phyloP scores from a whole-genome alignment of 2,888 invertebrate species.

The Dioctria linearis region DNA sequence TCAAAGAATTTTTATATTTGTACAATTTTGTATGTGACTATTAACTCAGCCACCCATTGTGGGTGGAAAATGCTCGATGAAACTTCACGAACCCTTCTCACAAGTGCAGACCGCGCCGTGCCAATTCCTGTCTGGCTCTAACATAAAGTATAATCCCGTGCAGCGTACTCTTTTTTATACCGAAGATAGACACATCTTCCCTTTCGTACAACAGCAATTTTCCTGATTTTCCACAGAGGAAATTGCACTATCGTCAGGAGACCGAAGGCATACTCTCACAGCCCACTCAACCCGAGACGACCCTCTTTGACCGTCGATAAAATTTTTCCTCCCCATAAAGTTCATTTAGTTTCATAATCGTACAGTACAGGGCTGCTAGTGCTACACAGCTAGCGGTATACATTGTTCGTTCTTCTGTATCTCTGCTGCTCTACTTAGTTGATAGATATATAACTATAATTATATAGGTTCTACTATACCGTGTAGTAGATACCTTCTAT shows the following conservation, averaged over 20 bases:
- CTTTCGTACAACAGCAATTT: constrained; percentile 24
- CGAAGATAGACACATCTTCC: neutral
- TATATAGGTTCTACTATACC: neutral
- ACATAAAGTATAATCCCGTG: constrained; percentile 48
- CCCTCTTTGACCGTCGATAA: constrained; percentile 53
- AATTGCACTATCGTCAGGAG: constrained; percentile 44
- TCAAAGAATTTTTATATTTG: no score
- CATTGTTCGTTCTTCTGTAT: neutral
- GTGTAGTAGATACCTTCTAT: neutral
- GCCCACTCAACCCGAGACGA: constrained; percentile 33
- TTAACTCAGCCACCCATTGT: neutral
- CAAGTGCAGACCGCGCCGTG: constrained; percentile 48
- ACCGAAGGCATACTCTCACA: constrained; percentile 17
- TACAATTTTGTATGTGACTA: constrained; percentile 14
- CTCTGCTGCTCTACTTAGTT: neutral
- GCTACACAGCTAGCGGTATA: constrained; percentile 36
- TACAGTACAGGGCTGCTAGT: constrained; percentile 25
- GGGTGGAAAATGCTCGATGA: constrained; percentile 36
- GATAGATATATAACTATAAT: neutral
- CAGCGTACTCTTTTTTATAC: neutral
- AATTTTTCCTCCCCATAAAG: constrained; percentile 54
- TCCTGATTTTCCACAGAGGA: constrained; percentile 51
- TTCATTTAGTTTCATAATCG: constrained; percentile 53
- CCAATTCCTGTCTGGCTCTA: constrained; percentile 52
- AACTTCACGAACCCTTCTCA: constrained; percentile 46